Evolutionary conservation across 2,888 invertebrate species (phyloP), one percentile per base, ranked within the genome.

Genomic region (Zele albiditarsus): DNA sequence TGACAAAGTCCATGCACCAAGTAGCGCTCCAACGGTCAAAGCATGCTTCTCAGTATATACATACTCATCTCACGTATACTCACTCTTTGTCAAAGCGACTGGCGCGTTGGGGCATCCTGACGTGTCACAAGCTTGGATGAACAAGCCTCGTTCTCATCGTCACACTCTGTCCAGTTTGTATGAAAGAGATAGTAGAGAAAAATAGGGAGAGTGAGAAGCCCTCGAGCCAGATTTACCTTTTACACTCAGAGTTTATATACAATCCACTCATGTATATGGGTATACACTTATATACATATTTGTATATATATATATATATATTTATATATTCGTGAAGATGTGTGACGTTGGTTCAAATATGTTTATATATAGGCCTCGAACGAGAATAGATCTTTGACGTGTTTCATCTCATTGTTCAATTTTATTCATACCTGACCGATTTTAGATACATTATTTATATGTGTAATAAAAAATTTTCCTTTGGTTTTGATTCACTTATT

Each of bases 91-190:
- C 71, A 76, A 68, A 78, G 76, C 74, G 73, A 38, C 67, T 71
- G 73, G 67, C 75, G 75, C 76, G 78, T 78, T 79, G 75, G 78
- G 76, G 77, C 71, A 67, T 63, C 74, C 73, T 76, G 68, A 75
- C 72, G 71, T 73, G 81, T 82, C 78, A 79, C 82, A 86, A 82
- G 86, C 85, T 84, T 71, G 81, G 80, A 78, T 84, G 85, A 84
- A 73, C 85, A 84, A 68, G 42, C 46, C 74, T 77, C 69, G 71
- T 60, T 8, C 53, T 20, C n/a, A 46, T 46, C 46, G 3, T 46
- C n/a, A 46, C 46, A 46, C 46, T 23, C 23, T 53, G 53, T 53
- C 20, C 20, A 23, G 20, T 53, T n/a, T 20, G 20, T 53, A 20
- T 49, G 23, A 28, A 27, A 12, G 14, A 46, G 27, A 27, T 28